Conservation (phyloP, 2,888 invertebrate genomes). For the Zygaena filipendulae region DNA sequence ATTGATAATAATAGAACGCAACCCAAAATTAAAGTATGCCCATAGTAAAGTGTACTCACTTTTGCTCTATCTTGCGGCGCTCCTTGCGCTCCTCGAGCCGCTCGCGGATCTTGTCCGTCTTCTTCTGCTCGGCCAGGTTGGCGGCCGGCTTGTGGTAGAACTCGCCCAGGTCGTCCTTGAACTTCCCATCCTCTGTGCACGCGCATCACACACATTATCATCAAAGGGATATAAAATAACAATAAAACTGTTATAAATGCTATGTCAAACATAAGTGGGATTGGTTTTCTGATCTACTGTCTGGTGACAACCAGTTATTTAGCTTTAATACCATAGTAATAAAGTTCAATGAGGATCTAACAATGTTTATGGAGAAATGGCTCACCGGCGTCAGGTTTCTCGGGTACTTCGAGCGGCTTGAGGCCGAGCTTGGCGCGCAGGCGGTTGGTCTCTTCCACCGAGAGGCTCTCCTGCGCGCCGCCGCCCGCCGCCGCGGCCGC, state of each 20-base stretch:
- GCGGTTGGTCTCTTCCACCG: constrained; percentile 88
- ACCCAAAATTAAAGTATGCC: too few relatives aligned
- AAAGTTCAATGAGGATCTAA: too few relatives aligned
- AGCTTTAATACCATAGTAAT: too few relatives aligned
- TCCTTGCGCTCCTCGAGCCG: constrained; percentile 82
- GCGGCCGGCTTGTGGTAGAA: constrained; percentile 89
- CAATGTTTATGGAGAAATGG: too few relatives aligned
- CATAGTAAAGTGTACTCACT: too few relatives aligned
- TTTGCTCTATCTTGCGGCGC: constrained; percentile 79
- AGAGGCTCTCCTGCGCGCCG: constrained; percentile 69
- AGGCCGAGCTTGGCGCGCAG: constrained; percentile 92
- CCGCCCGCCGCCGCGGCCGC: constrained; percentile 29
- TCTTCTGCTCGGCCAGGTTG: constrained; percentile 77
- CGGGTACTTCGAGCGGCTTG: constrained; percentile 84
- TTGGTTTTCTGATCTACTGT: too few relatives aligned
- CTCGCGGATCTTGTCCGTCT: constrained; percentile 84
- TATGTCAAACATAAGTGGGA: too few relatives aligned
- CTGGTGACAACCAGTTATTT: too few relatives aligned
- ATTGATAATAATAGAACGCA: too few relatives aligned
- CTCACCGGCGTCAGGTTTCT: constrained; percentile 39
- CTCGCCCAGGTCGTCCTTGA: constrained; percentile 75
- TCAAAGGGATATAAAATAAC: too few relatives aligned
- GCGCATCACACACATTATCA: background rate
- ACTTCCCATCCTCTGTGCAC: constrained; percentile 57
- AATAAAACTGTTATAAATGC: background rate